phyloP scores from a whole-genome alignment of 37 sponge, comb jelly and placozoan species.

The Bolinopsis microptera region DNA sequence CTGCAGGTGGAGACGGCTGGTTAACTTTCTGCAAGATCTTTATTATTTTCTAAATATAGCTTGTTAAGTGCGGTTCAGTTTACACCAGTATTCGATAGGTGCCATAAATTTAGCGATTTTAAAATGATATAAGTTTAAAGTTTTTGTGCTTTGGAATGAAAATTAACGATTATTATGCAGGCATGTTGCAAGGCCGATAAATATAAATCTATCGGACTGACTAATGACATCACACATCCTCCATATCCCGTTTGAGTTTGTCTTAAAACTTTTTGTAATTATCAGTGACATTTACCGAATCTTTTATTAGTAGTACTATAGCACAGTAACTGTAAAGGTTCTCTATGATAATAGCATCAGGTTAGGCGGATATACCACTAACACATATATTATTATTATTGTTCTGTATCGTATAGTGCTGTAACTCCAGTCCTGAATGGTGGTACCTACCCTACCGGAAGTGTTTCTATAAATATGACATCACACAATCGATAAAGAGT shows the following conservation, averaged over 20 bases:
- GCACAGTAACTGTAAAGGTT: too few species aligned
- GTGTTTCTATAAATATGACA: slow-evolving; percentile 39
- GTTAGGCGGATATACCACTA: too few species aligned
- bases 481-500: slow-evolving; percentile 4
- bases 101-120: too few species aligned
- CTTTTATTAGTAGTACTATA: too few species aligned
- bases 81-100: too few species aligned
- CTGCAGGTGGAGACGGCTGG: background rate
- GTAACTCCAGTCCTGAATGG: too few species aligned
- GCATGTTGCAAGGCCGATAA: background rate
- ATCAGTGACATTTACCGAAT: too few species aligned
- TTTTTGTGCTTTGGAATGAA: background rate
- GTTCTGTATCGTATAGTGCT: too few species aligned
- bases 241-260: background rate
- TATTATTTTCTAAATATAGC: background rate
- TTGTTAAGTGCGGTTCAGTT: background rate
- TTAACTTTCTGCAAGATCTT: background rate
- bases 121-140: background rate
- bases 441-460: background rate
- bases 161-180: background rate
- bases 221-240: background rate
- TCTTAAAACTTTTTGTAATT: too few species aligned
- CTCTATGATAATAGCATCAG: too few species aligned
- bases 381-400: too few species aligned
- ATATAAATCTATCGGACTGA: background rate